Evolutionary conservation across 1,140 invertebrate species (phyloP).

Genomic region (Bathynomus jamesi): DNA sequence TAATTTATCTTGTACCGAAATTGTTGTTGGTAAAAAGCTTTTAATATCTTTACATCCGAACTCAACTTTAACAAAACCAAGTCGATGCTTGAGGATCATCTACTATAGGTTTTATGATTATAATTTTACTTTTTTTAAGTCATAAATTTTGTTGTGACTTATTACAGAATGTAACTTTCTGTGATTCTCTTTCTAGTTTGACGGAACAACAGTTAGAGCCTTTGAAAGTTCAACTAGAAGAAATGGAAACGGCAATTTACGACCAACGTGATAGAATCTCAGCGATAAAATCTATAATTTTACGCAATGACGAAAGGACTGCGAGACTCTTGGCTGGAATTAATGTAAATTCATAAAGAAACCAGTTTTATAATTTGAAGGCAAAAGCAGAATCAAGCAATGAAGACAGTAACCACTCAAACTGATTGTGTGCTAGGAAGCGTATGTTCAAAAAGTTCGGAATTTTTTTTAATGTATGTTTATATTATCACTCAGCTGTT

Average conservation of each 20-base stretch:
- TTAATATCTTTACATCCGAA: too few species aligned
- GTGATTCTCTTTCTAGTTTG: conserved; percentile 47
- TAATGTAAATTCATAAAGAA: not conserved
- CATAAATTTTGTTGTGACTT: not conserved
- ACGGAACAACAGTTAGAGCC: conserved; percentile 60
- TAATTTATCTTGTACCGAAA: not conserved
- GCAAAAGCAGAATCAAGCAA: too few species aligned
- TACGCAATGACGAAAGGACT: conserved; percentile 57
- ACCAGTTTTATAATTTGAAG: too few species aligned
- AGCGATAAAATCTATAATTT: conserved; percentile 54
- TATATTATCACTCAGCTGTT: too few species aligned
- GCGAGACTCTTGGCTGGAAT: conserved; percentile 18
- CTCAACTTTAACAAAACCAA: too few species aligned
- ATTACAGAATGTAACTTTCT: conserved; percentile 8
- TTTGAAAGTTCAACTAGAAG: conserved; percentile 56
- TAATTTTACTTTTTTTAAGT: not conserved
- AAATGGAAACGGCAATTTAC: conserved; percentile 57
- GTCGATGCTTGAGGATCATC: not conserved
- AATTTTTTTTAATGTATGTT: too few species aligned
- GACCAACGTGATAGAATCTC: conserved; percentile 58
- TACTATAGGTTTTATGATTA: not conserved
- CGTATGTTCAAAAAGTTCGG: too few species aligned
- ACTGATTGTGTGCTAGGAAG: too few species aligned
- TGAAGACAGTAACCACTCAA: too few species aligned
- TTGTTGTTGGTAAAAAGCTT: too few species aligned